Evolutionary conservation across 2,797 vertebrate genomes (phyloP).

Genomic region (Enteromius viviparus): DNA sequence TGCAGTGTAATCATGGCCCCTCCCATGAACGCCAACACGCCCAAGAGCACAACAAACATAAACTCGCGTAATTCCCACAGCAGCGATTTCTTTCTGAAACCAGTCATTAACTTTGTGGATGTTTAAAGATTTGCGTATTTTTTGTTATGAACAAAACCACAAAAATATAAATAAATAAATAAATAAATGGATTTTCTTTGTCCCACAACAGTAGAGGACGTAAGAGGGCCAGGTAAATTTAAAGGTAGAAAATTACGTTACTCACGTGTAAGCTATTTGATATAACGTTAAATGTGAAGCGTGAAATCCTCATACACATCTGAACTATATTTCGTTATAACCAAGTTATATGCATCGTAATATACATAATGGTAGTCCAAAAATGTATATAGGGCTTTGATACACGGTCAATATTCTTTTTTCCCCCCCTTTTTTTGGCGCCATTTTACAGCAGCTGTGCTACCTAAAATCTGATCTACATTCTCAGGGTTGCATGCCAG

Average conservation of each 20-base stretch:
- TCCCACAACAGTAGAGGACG: not conserved
- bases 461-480: not conserved
- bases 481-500: not conserved
- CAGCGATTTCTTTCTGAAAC: not conserved
- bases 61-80: not conserved
- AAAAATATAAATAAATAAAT: not conserved
- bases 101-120: not conserved
- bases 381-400: not conserved
- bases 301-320: not conserved
- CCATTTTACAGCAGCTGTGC: not conserved
- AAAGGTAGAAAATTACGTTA: not conserved
- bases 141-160: not conserved
- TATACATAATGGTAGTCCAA: not conserved
- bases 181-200: not conserved
- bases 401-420: not conserved
- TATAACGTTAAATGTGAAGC: not conserved
- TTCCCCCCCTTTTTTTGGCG: not conserved
- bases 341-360: not conserved
- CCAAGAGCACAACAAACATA: constrained; percentile 53
- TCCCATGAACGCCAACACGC: constrained; percentile 52
- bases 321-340: not conserved
- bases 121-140: not conserved
- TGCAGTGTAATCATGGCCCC: constrained; percentile 79
- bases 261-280: not conserved
- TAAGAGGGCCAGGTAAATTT: not conserved